phyloP scores from a whole-genome alignment of 2,888 invertebrate genomes.

The Oscheius sp. region DNA sequence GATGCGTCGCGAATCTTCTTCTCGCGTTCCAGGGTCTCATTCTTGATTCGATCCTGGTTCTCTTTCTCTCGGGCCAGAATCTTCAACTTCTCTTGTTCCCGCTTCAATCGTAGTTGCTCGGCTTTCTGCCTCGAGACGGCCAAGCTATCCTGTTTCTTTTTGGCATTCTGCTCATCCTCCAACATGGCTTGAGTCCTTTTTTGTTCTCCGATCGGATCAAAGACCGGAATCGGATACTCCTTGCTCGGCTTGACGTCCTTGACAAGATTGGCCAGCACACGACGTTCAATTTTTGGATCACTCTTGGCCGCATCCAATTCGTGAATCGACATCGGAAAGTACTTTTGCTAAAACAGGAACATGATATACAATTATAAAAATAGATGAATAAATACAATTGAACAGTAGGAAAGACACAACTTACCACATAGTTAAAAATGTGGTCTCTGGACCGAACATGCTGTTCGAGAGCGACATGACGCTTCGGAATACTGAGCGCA shows the following conservation, averaged over 20 bases:
- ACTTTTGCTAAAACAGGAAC: conserved; percentile 44
- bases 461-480: conserved; percentile 39
- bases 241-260: conserved; percentile 45
- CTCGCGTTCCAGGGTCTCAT: conserved; percentile 15
- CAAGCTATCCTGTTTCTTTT: conserved; percentile 25
- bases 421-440: conserved; percentile 49
- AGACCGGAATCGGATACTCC: conserved; percentile 53
- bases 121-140: conserved; percentile 31
- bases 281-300: conserved; percentile 8
- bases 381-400: not conserved
- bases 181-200: conserved; percentile 32
- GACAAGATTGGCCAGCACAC: conserved; percentile 29
- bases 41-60: conserved; percentile 1
- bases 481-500: conserved; percentile 39
- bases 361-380: not conserved
- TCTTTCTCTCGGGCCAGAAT: conserved; percentile 9
- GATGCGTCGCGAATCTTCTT: not conserved
- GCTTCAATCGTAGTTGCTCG: conserved; percentile 28
- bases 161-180: conserved; percentile 8
- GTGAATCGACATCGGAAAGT: conserved; percentile 38
- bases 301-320: conserved; percentile 35
- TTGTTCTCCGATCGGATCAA: conserved; percentile 53
- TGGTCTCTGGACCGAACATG: conserved; percentile 51
- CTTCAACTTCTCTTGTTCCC: conserved; percentile 22
- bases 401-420: conserved; percentile 4